Evolutionary conservation across 2,113 vertebrate genomes (phyloP), one percentile per base, ranked within the genome.

Genomic region (Entelurus aequoreus): DNA sequence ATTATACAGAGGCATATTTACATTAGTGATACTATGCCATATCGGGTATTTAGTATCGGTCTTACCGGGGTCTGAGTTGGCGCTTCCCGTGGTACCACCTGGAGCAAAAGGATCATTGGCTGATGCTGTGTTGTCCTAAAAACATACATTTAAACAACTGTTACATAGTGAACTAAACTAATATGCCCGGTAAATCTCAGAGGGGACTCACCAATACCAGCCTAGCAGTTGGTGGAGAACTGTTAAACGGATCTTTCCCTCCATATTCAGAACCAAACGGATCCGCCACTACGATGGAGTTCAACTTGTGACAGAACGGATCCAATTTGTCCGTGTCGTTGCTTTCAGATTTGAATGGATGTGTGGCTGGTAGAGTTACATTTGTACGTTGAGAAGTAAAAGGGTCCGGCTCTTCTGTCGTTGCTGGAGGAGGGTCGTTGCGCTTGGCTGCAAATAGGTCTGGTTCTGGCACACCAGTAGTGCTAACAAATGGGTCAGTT

Each of bases 91-190:
- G 6, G 92, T 97, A 66, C 96, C 96, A 75, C 96, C 96, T 52
- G 97, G 97, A 84, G 96, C 97, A 78, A 99, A 99, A 2, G 97
- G 97, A 74, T 99, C 97, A 68, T 97, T 95, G 78, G 88, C 71
- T 54, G 72, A 78, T 85, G 93, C 69, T 46, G 42, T 46, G 5
- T 84, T 16, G 50, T 95, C 94, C 77, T 90, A 78, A 83, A 69
- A 68, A 8, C 78, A 73, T 83, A 54, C 12, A 70, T 21, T 13
- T n/a, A 7, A 16, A 50, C 6, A 49, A 15, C 0, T 21, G 49
- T 51, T 8, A 19, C 16, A 21, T 4, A 51, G n/a, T 40, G 7
- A 48, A 50, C 15, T 37, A 61, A 48, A 10, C 6, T 8, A 12
- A 60, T 4, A 14, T 47, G 16, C 14, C 15, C 49, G 7, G 38